phyloP scores from a whole-genome alignment of 2,113 vertebrate species.

The Mus spicilegus region DNA sequence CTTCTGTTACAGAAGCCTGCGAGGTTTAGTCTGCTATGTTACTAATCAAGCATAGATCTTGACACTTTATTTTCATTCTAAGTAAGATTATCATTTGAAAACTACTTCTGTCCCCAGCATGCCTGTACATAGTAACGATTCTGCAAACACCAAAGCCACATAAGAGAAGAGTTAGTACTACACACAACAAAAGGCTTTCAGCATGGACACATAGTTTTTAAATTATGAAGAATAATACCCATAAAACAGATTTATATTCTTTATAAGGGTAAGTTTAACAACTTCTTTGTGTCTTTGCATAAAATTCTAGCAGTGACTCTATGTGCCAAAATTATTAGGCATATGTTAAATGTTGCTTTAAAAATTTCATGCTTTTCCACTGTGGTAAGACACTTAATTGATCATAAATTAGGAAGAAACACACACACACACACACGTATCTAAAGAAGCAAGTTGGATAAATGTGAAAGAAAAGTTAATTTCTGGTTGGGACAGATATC shows the following conservation, averaged over 20 bases:
- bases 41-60: conserved; percentile 67
- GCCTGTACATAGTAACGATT: conserved; percentile 64
- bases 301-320: not conserved
- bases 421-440: not conserved
- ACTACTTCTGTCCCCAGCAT: conserved; percentile 71
- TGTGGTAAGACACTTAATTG: not conserved
- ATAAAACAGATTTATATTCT: not conserved
- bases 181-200: not conserved
- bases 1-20: conserved; percentile 67
- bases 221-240: not conserved
- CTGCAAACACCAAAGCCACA: conserved; percentile 71
- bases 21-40: conserved; percentile 57
- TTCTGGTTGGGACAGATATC: not conserved
- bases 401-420: conserved; percentile 3
- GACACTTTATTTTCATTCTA: conserved; percentile 66
- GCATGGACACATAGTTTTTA: not conserved
- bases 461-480: not conserved
- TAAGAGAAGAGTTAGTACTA: conserved; percentile 62
- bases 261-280: not conserved
- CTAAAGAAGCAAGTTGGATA: not conserved
- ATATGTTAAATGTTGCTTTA: not conserved
- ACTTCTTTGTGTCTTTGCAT: not conserved
- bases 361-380: not conserved
- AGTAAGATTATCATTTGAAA: conserved; percentile 72
- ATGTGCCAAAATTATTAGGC: not conserved